phyloP scores from a whole-genome alignment of 2,113 vertebrate species.

The Spermophilus dauricus region DNA sequence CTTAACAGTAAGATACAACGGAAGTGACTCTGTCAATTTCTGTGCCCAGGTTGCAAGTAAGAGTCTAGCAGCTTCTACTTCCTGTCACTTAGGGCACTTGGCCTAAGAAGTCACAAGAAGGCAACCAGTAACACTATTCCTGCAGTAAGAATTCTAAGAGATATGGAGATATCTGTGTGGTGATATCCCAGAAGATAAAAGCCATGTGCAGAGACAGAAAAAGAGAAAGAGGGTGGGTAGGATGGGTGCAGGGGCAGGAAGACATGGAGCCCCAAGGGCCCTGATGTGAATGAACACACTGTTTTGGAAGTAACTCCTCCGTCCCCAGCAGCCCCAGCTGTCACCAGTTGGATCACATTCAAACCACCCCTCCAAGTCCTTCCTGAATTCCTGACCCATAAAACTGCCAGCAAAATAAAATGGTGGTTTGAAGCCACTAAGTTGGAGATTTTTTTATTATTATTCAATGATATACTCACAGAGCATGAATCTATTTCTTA shows the following conservation, averaged over 20 bases:
- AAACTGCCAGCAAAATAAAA: slow-evolving; percentile 28
- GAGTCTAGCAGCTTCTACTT: background rate
- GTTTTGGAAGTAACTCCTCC: background rate
- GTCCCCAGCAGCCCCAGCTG: background rate
- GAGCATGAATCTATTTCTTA: background rate
- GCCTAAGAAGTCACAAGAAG: background rate
- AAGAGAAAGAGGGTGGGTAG: background rate
- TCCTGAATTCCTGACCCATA: background rate
- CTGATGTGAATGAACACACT: background rate
- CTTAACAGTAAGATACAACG: background rate
- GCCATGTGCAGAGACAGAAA: background rate
- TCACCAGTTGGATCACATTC: background rate
- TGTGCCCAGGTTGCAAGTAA: background rate
- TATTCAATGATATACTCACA: background rate
- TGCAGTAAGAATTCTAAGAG: background rate
- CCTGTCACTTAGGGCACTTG: background rate
- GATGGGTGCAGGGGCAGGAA: background rate
- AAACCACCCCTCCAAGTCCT: background rate
- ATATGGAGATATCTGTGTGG: too few species aligned
- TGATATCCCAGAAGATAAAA: background rate
- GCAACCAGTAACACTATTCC: background rate
- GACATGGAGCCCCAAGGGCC: background rate
- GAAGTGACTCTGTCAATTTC: background rate
- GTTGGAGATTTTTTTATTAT: background rate
- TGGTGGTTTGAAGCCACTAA: background rate